Base-by-base conservation (phyloP, 2,888 invertebrate genomes). In the Carabus problematicus region DNA sequence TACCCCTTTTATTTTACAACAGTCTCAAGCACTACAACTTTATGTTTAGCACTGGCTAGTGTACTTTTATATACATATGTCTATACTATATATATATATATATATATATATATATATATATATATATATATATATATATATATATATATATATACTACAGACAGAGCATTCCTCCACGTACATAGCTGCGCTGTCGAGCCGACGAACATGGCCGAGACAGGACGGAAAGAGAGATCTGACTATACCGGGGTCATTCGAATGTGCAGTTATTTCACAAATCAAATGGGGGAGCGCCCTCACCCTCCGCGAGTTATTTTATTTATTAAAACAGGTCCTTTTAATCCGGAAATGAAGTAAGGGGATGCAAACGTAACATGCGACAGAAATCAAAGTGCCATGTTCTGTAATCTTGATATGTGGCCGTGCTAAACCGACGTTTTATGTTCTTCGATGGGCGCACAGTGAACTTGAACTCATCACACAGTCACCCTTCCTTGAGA, bases 291-390 rank as follows among this genome's bases (percentile, higher is more conserved):
- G 45, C 16, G 14, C 64, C 64, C 64, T 56, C 45, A 43, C 42
- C 59, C 59, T 59, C 9, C 58, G 43, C 54, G 18, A 67, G 67
- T 67, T 67, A 67, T 67, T 67, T 67, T 67, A 67, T 67, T 67
- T 67, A 67, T 67, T 67, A 67, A 67, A 67, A 67, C 67, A 67
- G 67, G 67, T 67, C 67, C 67, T 64, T 67, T 67, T 67, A 67
- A 67, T 67, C 67, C 67, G 64, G 64, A 64, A 64, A 60, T 43
- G 43, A 54, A 54, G 67, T 41, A 67, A 43, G 49, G 58, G 49
- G 49, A 49, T 12, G 14, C 39, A 16, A 41, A n/a, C 9, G 29
- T n/a, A 42, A 39, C 61, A 61, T 43, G 19, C 54, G 64, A 42
- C 18, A 18, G 64, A 67, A 60, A 67, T 67, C 67, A 67, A 67